These are phyloP conservation scores for Lophochroa leadbeateri DNA, from an alignment of 2,113 vertebrate species.

Conservation along the genomic window DNA sequence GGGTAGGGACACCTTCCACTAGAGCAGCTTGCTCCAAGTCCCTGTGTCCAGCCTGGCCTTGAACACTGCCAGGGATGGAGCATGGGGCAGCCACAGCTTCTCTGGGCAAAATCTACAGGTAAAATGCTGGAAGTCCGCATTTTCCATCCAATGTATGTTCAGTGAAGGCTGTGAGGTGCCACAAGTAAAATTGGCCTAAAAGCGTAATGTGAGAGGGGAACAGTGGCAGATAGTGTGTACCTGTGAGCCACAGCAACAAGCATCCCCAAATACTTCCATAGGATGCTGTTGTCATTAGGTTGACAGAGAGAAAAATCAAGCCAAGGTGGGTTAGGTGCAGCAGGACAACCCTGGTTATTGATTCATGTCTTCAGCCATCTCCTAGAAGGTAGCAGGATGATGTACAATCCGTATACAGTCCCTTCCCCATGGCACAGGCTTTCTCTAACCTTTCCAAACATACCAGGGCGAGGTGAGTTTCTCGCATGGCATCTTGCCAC, in stretches of 20 bases:
- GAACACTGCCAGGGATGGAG: not conserved
- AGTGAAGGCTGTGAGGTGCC: not conserved
- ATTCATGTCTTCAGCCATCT: not conserved
- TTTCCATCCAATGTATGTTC: not conserved
- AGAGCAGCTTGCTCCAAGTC: not conserved
- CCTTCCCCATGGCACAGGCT: not conserved
- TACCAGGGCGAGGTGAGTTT: constrained; percentile 29
- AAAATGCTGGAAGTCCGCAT: not conserved
- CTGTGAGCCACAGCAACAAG: not conserved
- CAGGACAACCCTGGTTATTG: accelerated
- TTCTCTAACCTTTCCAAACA: not conserved
- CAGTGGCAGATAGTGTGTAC: not conserved
- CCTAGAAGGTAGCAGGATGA: not conserved
- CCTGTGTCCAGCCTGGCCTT: not conserved
- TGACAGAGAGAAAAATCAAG: not conserved
- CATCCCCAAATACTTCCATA: not conserved
- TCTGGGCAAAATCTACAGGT: not conserved
- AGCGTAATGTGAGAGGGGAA: not conserved
- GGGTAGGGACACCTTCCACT: too few relatives aligned
- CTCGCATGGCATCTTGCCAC: not conserved
- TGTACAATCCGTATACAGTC: not conserved
- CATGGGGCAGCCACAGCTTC: not conserved
- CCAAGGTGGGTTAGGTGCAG: not conserved
- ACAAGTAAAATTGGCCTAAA: not conserved
- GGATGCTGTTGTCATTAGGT: not conserved